Evolutionary conservation across 1,140 invertebrate species (phyloP).

Genomic region (Luehdorfia chinensis): DNA sequence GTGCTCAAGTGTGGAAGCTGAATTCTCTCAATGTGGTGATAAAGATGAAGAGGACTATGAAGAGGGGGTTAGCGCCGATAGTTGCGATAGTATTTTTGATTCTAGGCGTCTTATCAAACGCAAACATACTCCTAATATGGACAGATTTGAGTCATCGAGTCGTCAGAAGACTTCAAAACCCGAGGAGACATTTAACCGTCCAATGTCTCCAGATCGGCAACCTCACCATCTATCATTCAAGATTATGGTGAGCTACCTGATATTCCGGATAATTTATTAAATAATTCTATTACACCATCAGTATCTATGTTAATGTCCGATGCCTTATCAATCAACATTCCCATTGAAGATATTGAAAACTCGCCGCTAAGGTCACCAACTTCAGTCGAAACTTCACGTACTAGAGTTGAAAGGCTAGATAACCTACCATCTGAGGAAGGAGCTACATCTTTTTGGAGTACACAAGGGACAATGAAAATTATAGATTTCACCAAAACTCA

Average conservation of each 20-base stretch:
- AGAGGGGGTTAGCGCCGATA: background rate
- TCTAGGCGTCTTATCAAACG: no score
- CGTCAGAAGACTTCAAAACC: background rate
- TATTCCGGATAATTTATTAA: background rate
- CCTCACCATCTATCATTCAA: background rate
- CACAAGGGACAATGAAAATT: background rate
- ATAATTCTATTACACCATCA: background rate
- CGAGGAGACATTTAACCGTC: background rate
- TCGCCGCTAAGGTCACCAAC: background rate
- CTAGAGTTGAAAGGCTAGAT: background rate
- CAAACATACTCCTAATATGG: no score
- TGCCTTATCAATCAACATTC: background rate
- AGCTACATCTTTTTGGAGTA: background rate
- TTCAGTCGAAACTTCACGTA: background rate
- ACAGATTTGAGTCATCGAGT: no score
- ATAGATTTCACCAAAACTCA: background rate
- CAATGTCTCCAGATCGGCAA: background rate
- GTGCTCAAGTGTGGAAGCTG: conserved; percentile 10
- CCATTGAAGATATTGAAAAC: background rate
- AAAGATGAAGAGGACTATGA: conserved; percentile 11
- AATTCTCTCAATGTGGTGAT: conserved; percentile 13
- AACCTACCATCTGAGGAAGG: background rate
- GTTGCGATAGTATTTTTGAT: no score
- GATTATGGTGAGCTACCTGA: background rate
- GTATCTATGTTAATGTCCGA: background rate